These are phyloP conservation scores for Grammomys dolichurus DNA, from an alignment of 2,113 vertebrate species.

Conservation along the genomic window DNA sequence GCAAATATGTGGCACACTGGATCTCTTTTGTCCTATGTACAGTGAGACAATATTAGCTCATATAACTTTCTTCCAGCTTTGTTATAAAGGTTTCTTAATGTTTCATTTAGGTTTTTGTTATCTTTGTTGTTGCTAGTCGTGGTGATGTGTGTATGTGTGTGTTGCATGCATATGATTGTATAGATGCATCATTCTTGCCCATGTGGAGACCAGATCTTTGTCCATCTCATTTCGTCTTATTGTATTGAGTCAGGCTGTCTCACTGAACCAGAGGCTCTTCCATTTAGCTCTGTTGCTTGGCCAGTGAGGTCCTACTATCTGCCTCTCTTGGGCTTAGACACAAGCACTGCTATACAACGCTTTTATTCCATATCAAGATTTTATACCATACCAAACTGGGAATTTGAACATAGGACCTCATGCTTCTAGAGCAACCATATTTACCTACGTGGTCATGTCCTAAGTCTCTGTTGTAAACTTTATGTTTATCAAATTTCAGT, in stretches of 20 bases:
- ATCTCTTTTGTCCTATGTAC: background rate
- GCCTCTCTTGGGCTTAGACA: background rate
- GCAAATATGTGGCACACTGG: background rate
- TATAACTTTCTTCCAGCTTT: background rate
- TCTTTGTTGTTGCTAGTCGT: background rate
- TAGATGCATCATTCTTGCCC: no score
- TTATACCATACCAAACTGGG: background rate
- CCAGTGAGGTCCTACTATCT: no score
- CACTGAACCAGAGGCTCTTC: no score
- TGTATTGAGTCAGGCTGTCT: background rate
- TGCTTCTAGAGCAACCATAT: background rate
- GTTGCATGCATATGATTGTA: background rate
- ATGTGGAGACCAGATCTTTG: background rate
- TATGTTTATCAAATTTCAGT: background rate
- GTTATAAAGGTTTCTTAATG: background rate
- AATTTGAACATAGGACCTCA: no score
- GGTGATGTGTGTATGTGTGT: background rate
- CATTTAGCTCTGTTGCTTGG: no score
- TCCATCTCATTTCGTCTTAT: background rate
- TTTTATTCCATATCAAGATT: background rate
- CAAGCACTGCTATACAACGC: background rate
- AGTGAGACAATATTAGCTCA: no score
- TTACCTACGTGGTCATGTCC: background rate
- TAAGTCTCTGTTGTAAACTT: background rate
- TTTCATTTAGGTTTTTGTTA: background rate